phyloP scores from a whole-genome alignment of 35 echinoderm and acorn worm genomes.

The Apostichopus japonicus region DNA sequence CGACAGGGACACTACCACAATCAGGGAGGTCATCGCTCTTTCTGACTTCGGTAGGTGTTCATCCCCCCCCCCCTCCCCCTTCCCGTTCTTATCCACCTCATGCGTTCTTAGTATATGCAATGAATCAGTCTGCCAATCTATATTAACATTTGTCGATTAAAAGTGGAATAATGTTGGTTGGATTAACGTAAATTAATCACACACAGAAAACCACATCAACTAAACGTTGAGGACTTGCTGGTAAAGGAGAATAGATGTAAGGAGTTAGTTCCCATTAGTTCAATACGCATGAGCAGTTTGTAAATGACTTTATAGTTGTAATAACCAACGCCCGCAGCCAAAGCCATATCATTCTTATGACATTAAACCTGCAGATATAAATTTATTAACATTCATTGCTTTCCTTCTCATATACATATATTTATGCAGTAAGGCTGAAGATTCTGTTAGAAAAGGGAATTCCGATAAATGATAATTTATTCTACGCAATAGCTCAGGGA shows the following conservation, averaged over 20 bases:
- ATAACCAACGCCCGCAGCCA: background rate
- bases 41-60: constrained; percentile 11
- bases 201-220: no score
- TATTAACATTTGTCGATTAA: no score
- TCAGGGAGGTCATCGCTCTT: background rate
- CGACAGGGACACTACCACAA: background rate
- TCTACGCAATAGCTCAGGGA: constrained; percentile 33
- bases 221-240: no score
- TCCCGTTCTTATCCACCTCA: no score
- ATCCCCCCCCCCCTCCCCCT: background rate
- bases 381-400: background rate
- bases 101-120: no score
- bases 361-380: background rate
- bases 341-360: background rate
- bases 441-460: constrained; percentile 1
- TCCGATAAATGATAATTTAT: constrained; percentile 26
- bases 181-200: no score
- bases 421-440: background rate
- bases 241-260: no score
- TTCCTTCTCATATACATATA: background rate
- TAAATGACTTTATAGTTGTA: no score
- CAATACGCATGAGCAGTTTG: no score
- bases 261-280: no score
- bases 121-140: no score
- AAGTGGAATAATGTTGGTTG: no score